Evolutionary conservation across 2,888 invertebrate species (phyloP), one percentile per base, ranked within the genome.

Genomic region (Dolichopus griseipennis): DNA sequence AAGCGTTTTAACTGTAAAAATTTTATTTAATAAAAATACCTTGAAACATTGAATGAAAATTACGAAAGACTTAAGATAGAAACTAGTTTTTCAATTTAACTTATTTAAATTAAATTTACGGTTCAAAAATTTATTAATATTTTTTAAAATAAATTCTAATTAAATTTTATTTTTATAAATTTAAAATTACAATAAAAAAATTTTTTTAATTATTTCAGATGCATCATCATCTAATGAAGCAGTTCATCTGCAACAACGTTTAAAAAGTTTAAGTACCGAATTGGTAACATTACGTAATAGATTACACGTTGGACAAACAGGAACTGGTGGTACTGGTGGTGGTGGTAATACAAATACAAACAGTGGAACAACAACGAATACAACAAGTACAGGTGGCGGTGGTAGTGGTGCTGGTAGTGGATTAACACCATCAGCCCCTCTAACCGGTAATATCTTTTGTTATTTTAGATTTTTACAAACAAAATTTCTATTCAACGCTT

Each of bases 201-300:
- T 68, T 65, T 68, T 33, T 64, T 65, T 68, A 66, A 65, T 67
- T 21, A 27, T 18, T 62, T 68, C 86, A 95, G 95, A 95, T 91
- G 94, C 94, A 76, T 93, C 94, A 76, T 94, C 93, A 72, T 93
- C 93, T 76, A 94, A 93, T 85, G 95, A 95, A 85, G 94, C 94
- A 75, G 94, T 93, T 76, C 94, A 94, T 81, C 85, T 95, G 78
- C 93, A 95, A 84, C 94, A 94, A 82, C 89, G 93, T 75, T 86
- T 95, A 78, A 90, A 93, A 78, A 94, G 91, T 82, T 86, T 95
- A 74, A 93, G 93, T 84, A 91, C 93, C 74, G 94, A 95, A 85
- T 85, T 95, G 85, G 93, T 94, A 79, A 94, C 94, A 74, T 87
- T 95, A 79, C 87, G 95, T 75, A 94, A 93, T 84, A 88, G 93